Evolutionary conservation across 2,113 vertebrate species (phyloP).

Genomic region (Asarcornis scutulata): DNA sequence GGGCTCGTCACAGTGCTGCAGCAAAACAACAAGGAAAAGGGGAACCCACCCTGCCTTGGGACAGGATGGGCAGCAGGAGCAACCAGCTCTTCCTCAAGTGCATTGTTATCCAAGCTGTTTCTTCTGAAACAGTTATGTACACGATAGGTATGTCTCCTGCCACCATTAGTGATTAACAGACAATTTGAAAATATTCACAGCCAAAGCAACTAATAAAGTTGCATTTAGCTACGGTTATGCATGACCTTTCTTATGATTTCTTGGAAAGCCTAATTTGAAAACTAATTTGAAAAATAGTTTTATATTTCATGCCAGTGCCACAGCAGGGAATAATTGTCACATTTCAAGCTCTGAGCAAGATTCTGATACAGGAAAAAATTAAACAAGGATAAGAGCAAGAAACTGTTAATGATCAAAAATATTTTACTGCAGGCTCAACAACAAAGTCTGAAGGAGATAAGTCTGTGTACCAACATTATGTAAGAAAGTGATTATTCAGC

Average conservation of each 20-base stretch:
- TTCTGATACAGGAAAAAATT: conserved; percentile 46
- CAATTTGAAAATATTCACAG: neutral
- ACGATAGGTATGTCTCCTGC: neutral
- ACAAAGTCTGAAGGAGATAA: conserved; percentile 80
- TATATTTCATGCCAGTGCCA: neutral
- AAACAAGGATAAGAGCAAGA: conserved; percentile 54
- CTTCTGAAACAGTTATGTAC: neutral
- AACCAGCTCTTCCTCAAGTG: neutral
- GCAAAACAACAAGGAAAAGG: neutral
- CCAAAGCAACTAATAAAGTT: neutral
- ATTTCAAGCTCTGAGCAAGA: conserved; percentile 50
- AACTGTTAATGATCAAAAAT: conserved; percentile 65
- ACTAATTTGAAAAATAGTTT: conserved; percentile 53
- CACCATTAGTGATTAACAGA: neutral
- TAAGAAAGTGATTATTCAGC: conserved; percentile 86
- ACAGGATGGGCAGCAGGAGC: neutral
- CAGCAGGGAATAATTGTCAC: conserved; percentile 48
- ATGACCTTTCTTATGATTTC: neutral
- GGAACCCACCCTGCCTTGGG: fast-evolving
- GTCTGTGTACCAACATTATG: conserved; percentile 73
- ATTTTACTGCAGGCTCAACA: conserved; percentile 41
- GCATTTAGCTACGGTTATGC: neutral
- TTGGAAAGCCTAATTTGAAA: neutral
- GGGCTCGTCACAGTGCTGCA: neutral
- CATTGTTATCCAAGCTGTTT: fast-evolving